Evolutionary conservation across 2,888 invertebrate genomes (phyloP), one percentile per base, ranked within the genome.

Genomic region (Sipha maydis): DNA sequence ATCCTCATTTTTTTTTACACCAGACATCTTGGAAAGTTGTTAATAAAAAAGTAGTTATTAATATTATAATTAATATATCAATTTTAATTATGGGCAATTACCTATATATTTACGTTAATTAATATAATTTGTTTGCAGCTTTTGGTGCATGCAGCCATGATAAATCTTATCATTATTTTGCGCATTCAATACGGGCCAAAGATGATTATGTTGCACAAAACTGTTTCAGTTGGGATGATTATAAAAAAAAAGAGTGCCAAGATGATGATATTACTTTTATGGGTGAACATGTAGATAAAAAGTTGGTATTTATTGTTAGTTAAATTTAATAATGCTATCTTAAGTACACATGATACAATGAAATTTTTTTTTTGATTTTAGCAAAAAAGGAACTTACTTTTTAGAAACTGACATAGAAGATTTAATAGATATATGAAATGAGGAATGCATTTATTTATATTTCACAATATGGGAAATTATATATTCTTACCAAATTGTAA

Each of bases 111-210:
- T 0, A 61, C 3, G 21, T 7, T 61, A 25, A 21, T 19, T 7
- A 61, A 21, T 25, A 25, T 25, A 21, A 25, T 61, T 61, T 61
- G 19, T 28, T 28, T 28, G 8, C 9, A 85, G 85, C 14, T 56
- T 25, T 77, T 9, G 85, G 89, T n/a, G 28, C 73, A 4, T 85
- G 89, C 77, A 89, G 89, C 79, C 89, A 89, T 28, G n/a, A 31
- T 19, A 54, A 71, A 48, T 48, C 85, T n/a, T 79, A 73, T 28
- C 38, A 71, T 21, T 89, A 69, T 61, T 89, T 86, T 25, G 79
- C 85, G 2, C 71, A 79, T 7, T 85, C 85, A 11, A 85, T 89
- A 69, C 69, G 48, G 48, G n/a, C 17, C 9, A 69, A 21, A 69
- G 25, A 85, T 11, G 85, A 17, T 34, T 85, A 9, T 17, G 11